These are phyloP conservation scores for Chelon auratus DNA, from an alignment of 2,797 vertebrate genomes.

Conservation along the genomic window DNA sequence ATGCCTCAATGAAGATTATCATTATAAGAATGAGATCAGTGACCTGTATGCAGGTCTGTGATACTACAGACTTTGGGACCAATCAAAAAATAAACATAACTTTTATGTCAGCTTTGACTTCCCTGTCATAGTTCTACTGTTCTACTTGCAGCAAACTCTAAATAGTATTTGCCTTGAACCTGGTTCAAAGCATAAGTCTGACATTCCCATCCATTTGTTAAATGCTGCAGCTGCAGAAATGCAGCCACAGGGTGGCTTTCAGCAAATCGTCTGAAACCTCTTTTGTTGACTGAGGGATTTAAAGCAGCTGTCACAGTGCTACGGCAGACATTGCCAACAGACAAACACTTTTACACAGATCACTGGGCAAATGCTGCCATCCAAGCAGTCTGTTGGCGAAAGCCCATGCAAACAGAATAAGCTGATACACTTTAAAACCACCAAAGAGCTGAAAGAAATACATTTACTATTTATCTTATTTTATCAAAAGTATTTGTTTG, in stretches of 20 bases:
- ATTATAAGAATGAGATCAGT: background rate
- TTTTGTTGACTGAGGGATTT: conserved; percentile 73
- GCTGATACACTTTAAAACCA: conserved; percentile 41
- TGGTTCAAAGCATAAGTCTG: conserved; percentile 18
- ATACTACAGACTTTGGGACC: background rate
- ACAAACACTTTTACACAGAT: conserved; percentile 62
- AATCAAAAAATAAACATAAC: conserved; percentile 6
- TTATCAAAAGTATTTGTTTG: background rate
- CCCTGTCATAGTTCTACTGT: background rate
- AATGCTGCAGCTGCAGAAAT: conserved; percentile 51
- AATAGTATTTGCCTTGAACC: conserved; percentile 11
- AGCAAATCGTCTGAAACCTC: conserved; percentile 62
- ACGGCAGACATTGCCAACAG: conserved; percentile 41
- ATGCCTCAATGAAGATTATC: background rate
- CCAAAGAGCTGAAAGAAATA: background rate
- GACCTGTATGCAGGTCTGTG: background rate
- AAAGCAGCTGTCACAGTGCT: conserved; percentile 53
- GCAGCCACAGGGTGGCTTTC: conserved; percentile 42
- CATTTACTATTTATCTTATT: background rate
- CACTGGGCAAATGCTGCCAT: conserved; percentile 36
- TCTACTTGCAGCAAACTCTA: background rate
- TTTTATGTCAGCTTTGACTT: background rate
- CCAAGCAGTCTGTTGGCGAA: conserved; percentile 26
- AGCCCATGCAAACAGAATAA: conserved; percentile 36
- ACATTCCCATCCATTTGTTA: conserved; percentile 20